Evolutionary conservation across 2,797 vertebrate genomes (phyloP), one percentile per base, ranked within the genome.

Genomic region (Uromys caudimaculatus): DNA sequence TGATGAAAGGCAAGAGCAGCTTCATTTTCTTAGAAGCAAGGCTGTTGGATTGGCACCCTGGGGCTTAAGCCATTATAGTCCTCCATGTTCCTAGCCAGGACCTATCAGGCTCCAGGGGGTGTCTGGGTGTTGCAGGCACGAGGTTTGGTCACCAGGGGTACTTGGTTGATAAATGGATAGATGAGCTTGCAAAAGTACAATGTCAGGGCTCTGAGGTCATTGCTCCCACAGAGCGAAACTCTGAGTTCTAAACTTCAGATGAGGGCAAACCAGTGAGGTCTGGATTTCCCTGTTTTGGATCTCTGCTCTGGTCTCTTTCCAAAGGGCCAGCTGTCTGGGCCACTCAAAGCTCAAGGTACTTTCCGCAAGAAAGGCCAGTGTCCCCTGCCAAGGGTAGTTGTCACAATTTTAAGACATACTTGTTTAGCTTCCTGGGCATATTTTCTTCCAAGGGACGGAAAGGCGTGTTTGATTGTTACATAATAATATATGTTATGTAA

Each of bases 11-110:
- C 56, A 56, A 92, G 82, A 95, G 17, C 7, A 56, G 54, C 64
- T 32, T 95, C 81, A 29, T 95, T 97, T 94, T 97, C 95, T 88
- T 21, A 27, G 78, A 93, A 96, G 75, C 23, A 89, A 88, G 24
- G 38, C 83, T 91, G n/a, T 76, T 50, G 21, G 44, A 73, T 17
- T 60, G 47, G 47, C 35, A 41, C 71, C 94, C 88, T 29, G 69
- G 38, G 9, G n/a, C 4, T 62, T 16, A 0, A 8, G 73, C 32
- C 67, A 81, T 93, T 89, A 83, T 4, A 47, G 3, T 24, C 52
- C 47, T 32, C 44, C 8, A 27, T 12, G 17, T 75, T 93, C 44
- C 23, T 14, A 79, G 2, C 1, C 54, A 77, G 86, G 50, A 84
- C 38, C 50, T 6, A 6, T 13, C 11, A 21, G 5, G 38, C 13